A percentile compares a stretch with the other conserved stretches of the same genome.
These are phyloP conservation scores for Drosophila yakuba DNA, from an alignment of 1,140 invertebrate genomes.

Conservation along the genomic window DNA sequence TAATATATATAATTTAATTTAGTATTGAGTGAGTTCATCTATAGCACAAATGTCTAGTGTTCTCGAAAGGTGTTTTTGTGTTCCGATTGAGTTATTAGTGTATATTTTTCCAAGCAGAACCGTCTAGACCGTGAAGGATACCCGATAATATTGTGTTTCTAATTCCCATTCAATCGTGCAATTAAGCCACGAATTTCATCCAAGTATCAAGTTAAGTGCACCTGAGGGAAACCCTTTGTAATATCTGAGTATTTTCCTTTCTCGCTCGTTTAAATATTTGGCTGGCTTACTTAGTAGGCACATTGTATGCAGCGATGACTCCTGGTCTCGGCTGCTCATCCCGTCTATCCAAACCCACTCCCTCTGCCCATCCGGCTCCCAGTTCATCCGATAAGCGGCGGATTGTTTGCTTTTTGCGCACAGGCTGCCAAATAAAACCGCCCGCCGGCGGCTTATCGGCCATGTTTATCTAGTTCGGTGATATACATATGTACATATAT, in stretches of 20 bases:
- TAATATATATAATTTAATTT: too few species aligned
- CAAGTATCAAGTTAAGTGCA: slow-evolving; percentile 11
- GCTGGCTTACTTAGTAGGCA: background rate
- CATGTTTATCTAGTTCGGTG: slow-evolving; percentile 48
- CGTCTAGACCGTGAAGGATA: slow-evolving; percentile 7
- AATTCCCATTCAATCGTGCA: slow-evolving; percentile 3
- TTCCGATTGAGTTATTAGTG: background rate
- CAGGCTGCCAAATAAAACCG: slow-evolving; percentile 45
- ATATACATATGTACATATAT: slow-evolving; percentile 14
- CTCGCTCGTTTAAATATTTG: slow-evolving; percentile 15
- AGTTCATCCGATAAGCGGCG: slow-evolving; percentile 52
- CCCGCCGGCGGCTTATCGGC: slow-evolving; percentile 36
- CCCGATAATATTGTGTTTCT: slow-evolving; percentile 12
- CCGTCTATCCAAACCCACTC: slow-evolving; percentile 1
- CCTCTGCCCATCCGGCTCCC: background rate
- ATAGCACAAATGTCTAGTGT: too few species aligned
- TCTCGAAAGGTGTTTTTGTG: background rate
- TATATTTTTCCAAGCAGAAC: slow-evolving; percentile 18
- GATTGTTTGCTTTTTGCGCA: slow-evolving; percentile 61
- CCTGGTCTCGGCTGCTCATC: slow-evolving; percentile 2
- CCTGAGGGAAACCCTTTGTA: background rate
- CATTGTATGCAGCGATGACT: slow-evolving; percentile 15
- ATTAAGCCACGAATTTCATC: slow-evolving; percentile 7
- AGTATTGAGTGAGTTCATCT: too few species aligned
- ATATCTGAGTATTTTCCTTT: background rate